Conservation (phyloP, 2,113 vertebrate genomes). For the Bothrops jararaca region DNA sequence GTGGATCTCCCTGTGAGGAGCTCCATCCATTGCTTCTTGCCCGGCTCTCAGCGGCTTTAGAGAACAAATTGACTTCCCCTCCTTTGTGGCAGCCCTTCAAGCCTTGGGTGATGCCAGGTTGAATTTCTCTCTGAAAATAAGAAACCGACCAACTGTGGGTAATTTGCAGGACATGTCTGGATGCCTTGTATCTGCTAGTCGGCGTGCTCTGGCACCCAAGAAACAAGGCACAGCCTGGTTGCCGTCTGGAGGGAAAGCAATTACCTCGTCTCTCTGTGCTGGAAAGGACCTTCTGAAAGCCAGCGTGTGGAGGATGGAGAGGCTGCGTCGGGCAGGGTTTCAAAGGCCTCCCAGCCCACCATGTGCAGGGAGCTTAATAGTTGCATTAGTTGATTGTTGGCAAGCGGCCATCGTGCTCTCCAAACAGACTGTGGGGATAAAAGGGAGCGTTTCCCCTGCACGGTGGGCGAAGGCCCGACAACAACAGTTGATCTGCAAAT, state of each 20-base stretch:
- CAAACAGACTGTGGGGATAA: not conserved
- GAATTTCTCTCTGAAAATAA: not conserved
- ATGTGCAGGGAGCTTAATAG: not conserved
- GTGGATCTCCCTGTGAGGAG: too few species aligned
- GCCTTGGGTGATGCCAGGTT: too few species aligned
- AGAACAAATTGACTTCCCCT: too few species aligned
- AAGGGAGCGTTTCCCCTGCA: not conserved
- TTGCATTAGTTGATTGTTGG: not conserved
- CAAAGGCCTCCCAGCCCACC: not conserved
- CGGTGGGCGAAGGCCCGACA: not conserved
- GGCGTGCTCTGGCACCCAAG: not conserved
- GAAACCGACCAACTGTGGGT: not conserved
- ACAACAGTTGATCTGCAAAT: not conserved
- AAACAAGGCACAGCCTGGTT: not conserved
- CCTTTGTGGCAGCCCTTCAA: too few species aligned
- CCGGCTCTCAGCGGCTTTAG: too few species aligned
- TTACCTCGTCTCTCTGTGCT: not conserved
- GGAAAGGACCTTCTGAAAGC: not conserved
- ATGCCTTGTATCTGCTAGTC: not conserved
- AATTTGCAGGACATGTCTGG: not conserved
- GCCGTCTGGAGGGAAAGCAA: not conserved
- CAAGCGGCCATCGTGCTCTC: not conserved
- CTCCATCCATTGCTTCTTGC: too few species aligned
- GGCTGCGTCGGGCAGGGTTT: not conserved
- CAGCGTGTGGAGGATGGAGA: not conserved